These are phyloP conservation scores for Platygyra sinensis DNA, from an alignment of 64 coral and sea anemone species.

Conservation along the genomic window DNA sequence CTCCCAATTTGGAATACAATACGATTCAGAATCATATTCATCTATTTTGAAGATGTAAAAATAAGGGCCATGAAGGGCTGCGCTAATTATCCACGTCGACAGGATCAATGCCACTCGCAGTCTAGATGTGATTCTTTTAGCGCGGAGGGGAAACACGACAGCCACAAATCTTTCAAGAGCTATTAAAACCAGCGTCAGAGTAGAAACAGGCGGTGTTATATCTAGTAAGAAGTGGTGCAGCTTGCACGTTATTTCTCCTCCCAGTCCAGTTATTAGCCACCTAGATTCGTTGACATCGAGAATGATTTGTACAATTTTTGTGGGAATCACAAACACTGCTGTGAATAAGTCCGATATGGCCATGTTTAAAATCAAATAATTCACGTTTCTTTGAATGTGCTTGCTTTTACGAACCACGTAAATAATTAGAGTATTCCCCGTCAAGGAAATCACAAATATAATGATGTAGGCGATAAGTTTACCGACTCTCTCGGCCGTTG, in stretches of 20 bases:
- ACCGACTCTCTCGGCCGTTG: not conserved
- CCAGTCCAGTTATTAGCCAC: not conserved
- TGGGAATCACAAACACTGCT: slow-evolving; percentile 1
- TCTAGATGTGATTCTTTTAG: slow-evolving; percentile 10
- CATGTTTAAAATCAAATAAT: slow-evolving; percentile 54
- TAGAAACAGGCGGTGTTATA: not conserved
- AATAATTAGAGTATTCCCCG: slow-evolving; percentile 27
- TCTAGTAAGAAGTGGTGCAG: not conserved
- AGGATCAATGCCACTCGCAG: not conserved
- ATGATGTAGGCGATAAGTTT: slow-evolving; percentile 16
- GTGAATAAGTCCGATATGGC: slow-evolving; percentile 19
- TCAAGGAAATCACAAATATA: not conserved
- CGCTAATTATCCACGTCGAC: slow-evolving; percentile 21
- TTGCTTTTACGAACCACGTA: slow-evolving; percentile 22
- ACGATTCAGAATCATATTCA: not conserved
- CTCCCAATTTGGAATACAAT: not conserved
- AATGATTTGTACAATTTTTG: not conserved
- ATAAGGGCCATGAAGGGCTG: not conserved
- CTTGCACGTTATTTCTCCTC: slow-evolving; percentile 35
- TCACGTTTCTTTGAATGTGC: slow-evolving; percentile 9
- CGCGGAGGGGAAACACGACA: slow-evolving; percentile 11
- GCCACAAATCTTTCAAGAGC: slow-evolving; percentile 26
- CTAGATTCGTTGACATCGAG: not conserved
- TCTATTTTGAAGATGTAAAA: slow-evolving; percentile 29
- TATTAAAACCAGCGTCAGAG: slow-evolving; percentile 27